These are phyloP conservation scores for Macrotis lagotis DNA, from an alignment of 2,113 vertebrate genomes.

Conservation along the genomic window DNA sequence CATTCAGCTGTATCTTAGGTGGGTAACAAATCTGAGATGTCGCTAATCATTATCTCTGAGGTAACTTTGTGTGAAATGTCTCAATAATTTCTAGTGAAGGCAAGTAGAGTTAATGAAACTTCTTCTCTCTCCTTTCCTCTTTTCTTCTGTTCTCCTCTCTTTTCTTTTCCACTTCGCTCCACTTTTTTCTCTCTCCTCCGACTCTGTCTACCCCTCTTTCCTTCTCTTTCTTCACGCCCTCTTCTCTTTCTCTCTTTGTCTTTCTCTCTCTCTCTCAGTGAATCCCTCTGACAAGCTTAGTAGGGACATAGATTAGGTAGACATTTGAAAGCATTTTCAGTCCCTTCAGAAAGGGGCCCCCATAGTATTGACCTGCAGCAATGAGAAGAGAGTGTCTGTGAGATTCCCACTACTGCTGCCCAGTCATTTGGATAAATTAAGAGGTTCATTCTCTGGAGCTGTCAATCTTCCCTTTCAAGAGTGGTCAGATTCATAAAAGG, in stretches of 20 bases:
- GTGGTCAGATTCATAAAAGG: conserved; percentile 20
- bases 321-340: conserved; percentile 23
- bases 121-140: not conserved
- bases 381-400: conserved; percentile 17
- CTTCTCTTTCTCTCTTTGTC: too few relatives aligned
- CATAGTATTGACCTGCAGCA: not conserved
- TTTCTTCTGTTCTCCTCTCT: not conserved
- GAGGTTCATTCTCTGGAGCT: conserved; percentile 57
- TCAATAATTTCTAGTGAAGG: not conserved
- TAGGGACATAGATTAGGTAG: not conserved
- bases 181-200: not conserved
- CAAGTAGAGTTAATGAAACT: not conserved
- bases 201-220: not conserved
- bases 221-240: too few relatives aligned
- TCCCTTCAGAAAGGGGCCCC: not conserved
- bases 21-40: not conserved
- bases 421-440: conserved; percentile 53
- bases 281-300: not conserved
- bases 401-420: conserved; percentile 3
- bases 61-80: not conserved
- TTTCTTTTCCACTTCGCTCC: too few relatives aligned
- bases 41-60: not conserved
- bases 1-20: not conserved
- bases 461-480: conserved; percentile 41
- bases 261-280: not conserved